These are phyloP conservation scores for Mareca strepera DNA, from an alignment of 2,797 vertebrate species.

Conservation along the genomic window DNA sequence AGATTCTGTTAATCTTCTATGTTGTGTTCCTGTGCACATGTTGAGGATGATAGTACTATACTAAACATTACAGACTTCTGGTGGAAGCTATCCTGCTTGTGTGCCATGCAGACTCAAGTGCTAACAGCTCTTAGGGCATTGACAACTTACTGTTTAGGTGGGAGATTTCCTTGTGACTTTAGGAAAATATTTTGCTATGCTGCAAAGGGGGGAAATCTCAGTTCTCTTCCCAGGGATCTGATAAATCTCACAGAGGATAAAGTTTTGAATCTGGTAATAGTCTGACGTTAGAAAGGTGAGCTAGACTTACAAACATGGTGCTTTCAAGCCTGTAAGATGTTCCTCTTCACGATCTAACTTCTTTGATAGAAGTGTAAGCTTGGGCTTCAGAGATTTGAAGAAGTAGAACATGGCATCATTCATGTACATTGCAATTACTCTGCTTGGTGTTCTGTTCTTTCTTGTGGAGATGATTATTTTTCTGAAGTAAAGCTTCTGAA, in stretches of 20 bases:
- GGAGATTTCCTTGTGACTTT: not conserved
- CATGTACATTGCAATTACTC: not conserved
- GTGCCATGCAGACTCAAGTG: not conserved
- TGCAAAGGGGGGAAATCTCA: not conserved
- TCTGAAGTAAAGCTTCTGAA: not conserved
- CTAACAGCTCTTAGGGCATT: not conserved
- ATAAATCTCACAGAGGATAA: not conserved
- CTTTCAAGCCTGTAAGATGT: not conserved
- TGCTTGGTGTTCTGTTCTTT: not conserved
- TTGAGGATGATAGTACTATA: not conserved
- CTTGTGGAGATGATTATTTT: not conserved
- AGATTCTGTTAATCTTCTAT: not conserved
- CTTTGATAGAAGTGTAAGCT: not conserved
- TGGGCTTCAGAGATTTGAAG: not conserved
- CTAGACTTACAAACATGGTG: not conserved
- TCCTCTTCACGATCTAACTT: not conserved
- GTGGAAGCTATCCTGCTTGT: not conserved
- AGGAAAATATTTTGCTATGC: not conserved
- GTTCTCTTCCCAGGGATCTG: not conserved
- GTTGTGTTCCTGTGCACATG: not conserved
- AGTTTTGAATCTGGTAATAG: not conserved
- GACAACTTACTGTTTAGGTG: not conserved
- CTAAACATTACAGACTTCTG: not conserved
- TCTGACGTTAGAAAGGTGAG: not conserved
- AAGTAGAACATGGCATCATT: not conserved